Conservation (phyloP, 1,140 invertebrate species). For the Monochamus saltuarius region DNA sequence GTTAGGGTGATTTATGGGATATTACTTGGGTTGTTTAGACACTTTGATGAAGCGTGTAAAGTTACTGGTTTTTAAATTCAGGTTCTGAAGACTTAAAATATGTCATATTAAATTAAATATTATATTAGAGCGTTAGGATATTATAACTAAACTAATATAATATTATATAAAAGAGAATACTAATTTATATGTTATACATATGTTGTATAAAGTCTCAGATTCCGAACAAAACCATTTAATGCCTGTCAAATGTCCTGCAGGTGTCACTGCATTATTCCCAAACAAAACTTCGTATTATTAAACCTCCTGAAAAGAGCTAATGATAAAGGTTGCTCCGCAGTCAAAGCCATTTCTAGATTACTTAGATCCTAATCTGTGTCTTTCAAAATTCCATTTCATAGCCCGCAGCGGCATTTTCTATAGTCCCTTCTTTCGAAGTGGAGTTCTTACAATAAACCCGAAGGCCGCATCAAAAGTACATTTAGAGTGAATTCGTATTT, state of each 20-base stretch:
- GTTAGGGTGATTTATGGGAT: too few relatives aligned
- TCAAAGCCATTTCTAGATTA: conserved; percentile 14
- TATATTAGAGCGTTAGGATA: too few relatives aligned
- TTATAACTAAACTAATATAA: too few relatives aligned
- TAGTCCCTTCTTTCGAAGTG: neutral
- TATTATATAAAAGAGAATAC: too few relatives aligned
- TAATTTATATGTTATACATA: too few relatives aligned
- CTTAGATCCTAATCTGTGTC: conserved; percentile 21
- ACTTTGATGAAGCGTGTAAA: too few relatives aligned
- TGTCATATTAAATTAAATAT: too few relatives aligned
- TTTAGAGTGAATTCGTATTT: neutral
- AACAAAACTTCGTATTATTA: conserved; percentile 17
- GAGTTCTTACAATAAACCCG: neutral
- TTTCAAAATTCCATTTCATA: neutral
- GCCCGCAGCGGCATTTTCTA: neutral
- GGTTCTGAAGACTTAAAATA: too few relatives aligned
- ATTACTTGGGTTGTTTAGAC: too few relatives aligned
- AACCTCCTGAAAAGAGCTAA: conserved; percentile 14
- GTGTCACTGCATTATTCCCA: conserved; percentile 19
- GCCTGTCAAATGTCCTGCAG: conserved; percentile 22
- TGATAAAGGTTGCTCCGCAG: conserved; percentile 12
- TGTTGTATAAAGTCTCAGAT: too few relatives aligned
- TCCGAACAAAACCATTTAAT: neutral
- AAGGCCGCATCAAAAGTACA: neutral
- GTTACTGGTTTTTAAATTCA: too few relatives aligned